Conservation (phyloP, 2,113 vertebrate species). For the Neolamprologus hecqui region DNA sequence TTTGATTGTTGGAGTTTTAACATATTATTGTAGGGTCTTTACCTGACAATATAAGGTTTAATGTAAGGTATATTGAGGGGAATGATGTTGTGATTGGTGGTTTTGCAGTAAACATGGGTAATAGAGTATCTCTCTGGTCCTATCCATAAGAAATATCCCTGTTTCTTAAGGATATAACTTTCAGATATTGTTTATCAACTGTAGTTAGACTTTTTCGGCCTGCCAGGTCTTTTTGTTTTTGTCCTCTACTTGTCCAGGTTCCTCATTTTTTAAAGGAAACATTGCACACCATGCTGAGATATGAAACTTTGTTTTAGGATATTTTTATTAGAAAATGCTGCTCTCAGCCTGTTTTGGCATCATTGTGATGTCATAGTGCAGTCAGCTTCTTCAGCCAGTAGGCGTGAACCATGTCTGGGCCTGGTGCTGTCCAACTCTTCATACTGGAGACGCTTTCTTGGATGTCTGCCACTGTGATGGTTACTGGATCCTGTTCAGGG, state of each 20-base stretch:
- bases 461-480: not conserved
- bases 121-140: not conserved
- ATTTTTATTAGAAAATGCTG: not conserved
- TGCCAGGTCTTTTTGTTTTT: not conserved
- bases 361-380: fast-evolving
- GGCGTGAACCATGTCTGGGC: not conserved
- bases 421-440: not conserved
- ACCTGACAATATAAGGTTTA: not conserved
- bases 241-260: not conserved
- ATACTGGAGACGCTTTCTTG: not conserved
- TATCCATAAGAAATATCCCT: not conserved
- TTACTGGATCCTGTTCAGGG: not conserved
- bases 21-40: not conserved
- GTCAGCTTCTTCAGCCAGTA: not conserved
- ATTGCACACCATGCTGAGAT: not conserved
- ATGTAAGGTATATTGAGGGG: not conserved
- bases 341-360: not conserved
- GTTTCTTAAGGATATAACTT: not conserved
- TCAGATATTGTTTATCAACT: not conserved
- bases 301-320: not conserved
- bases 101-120: not conserved
- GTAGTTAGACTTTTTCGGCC: fast-evolving
- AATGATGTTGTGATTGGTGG: not conserved
- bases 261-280: not conserved
- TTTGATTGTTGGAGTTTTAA: not conserved